Conservation (phyloP, 2,113 vertebrate species). For the Todiramphus chloris region DNA sequence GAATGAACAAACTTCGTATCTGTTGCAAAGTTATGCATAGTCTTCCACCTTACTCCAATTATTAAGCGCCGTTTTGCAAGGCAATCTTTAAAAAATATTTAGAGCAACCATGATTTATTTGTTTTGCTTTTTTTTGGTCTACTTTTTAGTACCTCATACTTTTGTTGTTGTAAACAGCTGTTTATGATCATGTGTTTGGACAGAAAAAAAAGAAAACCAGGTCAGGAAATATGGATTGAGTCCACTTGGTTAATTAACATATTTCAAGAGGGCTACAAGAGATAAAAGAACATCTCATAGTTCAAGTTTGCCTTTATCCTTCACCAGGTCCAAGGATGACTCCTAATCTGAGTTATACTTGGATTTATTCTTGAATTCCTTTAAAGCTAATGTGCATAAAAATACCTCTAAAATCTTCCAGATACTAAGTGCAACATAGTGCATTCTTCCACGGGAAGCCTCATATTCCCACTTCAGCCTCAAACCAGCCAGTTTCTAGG, state of each 20-base stretch:
- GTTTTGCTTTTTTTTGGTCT: neutral
- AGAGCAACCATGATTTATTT: neutral
- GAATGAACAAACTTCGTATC: neutral
- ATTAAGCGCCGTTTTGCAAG: neutral
- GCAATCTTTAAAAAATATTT: neutral
- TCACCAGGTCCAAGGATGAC: neutral
- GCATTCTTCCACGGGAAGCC: neutral
- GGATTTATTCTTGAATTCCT: neutral
- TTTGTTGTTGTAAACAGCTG: neutral
- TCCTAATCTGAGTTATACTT: neutral
- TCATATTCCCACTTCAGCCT: neutral
- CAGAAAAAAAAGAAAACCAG: neutral
- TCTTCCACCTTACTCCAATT: neutral
- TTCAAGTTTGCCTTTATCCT: neutral
- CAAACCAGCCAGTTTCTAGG: neutral
- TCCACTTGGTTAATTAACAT: neutral
- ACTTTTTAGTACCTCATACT: neutral
- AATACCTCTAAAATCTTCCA: neutral
- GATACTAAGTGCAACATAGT: neutral
- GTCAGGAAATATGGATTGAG: neutral
- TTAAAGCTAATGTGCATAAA: neutral
- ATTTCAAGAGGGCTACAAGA: neutral
- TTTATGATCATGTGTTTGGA: neutral
- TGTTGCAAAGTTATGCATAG: neutral
- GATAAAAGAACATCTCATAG: neutral